Evolutionary conservation across 2,888 invertebrate genomes (phyloP).

Genomic region (Mellilla xanthometata): DNA sequence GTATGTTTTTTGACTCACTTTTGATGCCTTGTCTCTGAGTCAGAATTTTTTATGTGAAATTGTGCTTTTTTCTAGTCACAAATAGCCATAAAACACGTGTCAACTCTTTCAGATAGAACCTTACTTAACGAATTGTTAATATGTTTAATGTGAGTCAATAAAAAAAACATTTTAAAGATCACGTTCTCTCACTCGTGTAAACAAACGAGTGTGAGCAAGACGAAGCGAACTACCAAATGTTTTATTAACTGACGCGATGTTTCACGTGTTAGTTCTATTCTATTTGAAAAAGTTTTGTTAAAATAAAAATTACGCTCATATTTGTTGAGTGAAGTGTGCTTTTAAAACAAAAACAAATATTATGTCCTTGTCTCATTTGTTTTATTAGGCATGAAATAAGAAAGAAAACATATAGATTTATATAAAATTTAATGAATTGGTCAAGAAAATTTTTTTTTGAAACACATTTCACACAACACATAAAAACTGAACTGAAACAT

Average conservation of each 20-base stretch:
- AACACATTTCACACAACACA: slow-evolving; percentile 24
- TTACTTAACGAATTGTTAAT: slow-evolving; percentile 19
- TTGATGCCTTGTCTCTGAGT: too few species aligned
- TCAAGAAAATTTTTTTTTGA: slow-evolving; percentile 1
- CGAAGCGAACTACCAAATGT: too few species aligned
- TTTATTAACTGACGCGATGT: too few species aligned
- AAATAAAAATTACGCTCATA: slow-evolving; percentile 2
- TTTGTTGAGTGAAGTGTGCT: slow-evolving; percentile 11
- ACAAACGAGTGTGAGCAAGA: too few species aligned
- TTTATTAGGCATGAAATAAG: too few species aligned
- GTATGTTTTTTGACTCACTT: too few species aligned
- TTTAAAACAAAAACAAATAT: too few species aligned
- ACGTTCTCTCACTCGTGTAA: too few species aligned
- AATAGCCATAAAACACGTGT: slow-evolving; percentile 13
- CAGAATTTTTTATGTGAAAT: too few species aligned
- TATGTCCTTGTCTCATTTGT: too few species aligned
- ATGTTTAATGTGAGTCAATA: too few species aligned
- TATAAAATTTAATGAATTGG: not conserved
- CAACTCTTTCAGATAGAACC: slow-evolving; percentile 13
- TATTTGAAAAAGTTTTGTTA: slow-evolving; percentile 9
- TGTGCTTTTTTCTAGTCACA: slow-evolving; percentile 25
- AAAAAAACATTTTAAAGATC: too few species aligned
- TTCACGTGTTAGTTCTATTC: not conserved
- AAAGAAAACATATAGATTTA: not conserved
- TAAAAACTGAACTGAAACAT: slow-evolving; percentile 41